Percentiles rank a stretch among this genome's conserved stretches.
Conservation (phyloP, 2,797 vertebrate genomes). For the Coregonus suidteri region DNA sequence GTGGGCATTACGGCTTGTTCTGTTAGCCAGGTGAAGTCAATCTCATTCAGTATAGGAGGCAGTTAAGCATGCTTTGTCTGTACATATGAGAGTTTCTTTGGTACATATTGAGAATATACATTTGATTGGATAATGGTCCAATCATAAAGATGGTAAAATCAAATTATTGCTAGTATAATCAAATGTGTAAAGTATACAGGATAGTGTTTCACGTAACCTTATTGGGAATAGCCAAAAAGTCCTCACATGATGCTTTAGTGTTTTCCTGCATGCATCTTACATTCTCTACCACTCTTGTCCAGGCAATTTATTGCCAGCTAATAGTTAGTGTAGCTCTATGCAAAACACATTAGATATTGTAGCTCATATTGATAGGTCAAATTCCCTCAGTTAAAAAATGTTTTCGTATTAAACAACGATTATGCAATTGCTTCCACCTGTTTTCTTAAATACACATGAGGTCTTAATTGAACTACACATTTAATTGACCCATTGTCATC, state of each 20-base stretch:
- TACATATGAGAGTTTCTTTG: not conserved
- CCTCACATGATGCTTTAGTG: not conserved
- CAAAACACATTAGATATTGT: not conserved
- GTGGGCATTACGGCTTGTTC: conserved; percentile 7
- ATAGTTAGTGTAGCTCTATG: not conserved
- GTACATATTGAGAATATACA: not conserved
- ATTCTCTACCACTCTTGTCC: not conserved
- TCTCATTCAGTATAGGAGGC: not conserved
- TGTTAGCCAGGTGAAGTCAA: conserved; percentile 9
- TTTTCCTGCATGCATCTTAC: not conserved
- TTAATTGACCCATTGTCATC: too few relatives aligned
- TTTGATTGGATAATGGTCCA: not conserved
- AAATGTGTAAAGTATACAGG: not conserved
- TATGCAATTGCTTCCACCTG: too few relatives aligned
- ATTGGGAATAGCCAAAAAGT: not conserved
- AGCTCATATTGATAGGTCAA: too few relatives aligned
- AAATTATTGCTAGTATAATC: not conserved
- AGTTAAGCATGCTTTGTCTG: conserved; percentile 10
- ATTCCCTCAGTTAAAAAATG: not conserved
- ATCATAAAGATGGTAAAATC: not conserved
- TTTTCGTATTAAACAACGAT: too few relatives aligned
- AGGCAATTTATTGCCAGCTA: not conserved
- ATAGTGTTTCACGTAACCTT: not conserved
- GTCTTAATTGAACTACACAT: too few relatives aligned
- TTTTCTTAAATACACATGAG: too few relatives aligned